phyloP scores from a whole-genome alignment of 2,888 invertebrate genomes.

The Melitaea athalia region DNA sequence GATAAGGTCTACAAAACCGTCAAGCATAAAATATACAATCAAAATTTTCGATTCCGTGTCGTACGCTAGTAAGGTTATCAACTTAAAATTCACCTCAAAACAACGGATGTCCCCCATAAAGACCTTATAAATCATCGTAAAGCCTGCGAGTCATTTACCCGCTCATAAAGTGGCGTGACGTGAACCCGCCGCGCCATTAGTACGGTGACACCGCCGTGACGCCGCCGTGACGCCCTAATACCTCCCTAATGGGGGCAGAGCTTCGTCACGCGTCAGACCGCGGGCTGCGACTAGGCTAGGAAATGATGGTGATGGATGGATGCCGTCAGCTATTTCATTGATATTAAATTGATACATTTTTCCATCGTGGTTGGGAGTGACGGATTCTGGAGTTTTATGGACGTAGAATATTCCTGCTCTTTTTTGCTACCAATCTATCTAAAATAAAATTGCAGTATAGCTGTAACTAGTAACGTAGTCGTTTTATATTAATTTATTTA shows the following conservation, averaged over 20 bases:
- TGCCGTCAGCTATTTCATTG: conserved; percentile 1
- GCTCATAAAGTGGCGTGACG: conserved; percentile 29
- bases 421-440: not conserved
- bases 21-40: too few relatives aligned
- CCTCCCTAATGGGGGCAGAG: conserved; percentile 28
- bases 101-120: conserved; percentile 9
- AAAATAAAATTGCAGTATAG: not conserved
- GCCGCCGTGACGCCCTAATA: conserved; percentile 25
- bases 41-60: not conserved
- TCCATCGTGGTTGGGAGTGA: not conserved
- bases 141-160: conserved; percentile 27
- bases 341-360: conserved; percentile 3
- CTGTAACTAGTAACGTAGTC: too few relatives aligned
- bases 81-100: conserved; percentile 6
- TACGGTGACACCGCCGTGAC: conserved; percentile 26
- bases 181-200: conserved; percentile 30
- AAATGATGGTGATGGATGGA: conserved; percentile 24
- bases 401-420: not conserved
- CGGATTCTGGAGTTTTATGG: not conserved
- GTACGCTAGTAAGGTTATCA: not conserved
- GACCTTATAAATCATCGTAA: conserved; percentile 18
- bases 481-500: too few relatives aligned
- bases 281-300: conserved; percentile 8
- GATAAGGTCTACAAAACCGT: too few relatives aligned
- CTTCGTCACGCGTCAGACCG: conserved; percentile 20